A percentile compares a stretch with the other conserved stretches of the same genome.
Evolutionary conservation across 2,113 vertebrate genomes (phyloP).

Genomic region (Sinocyclocheilus rhinocerous): DNA sequence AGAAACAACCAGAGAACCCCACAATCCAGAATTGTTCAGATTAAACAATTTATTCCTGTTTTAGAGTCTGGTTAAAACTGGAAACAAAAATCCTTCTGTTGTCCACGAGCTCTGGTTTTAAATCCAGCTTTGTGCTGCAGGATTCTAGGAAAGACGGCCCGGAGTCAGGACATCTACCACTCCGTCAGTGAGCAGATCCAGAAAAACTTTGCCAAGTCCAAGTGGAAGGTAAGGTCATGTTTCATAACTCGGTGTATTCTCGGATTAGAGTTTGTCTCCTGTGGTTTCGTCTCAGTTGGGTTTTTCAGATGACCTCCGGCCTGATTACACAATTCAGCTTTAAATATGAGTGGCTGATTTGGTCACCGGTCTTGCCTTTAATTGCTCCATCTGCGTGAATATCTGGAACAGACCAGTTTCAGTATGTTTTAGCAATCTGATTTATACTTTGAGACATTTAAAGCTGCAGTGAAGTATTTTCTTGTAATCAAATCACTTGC

Average conservation of each 20-base stretch:
- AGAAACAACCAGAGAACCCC: not conserved
- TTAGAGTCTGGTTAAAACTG: not conserved
- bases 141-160: slow-evolving; percentile 93
- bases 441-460: not conserved
- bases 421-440: not conserved
- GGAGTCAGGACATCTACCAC: slow-evolving; percentile 91
- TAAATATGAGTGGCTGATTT: slow-evolving; percentile 17
- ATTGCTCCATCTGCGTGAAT: not conserved
- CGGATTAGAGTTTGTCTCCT: slow-evolving; percentile 29
- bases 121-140: slow-evolving; percentile 70
- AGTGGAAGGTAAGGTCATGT: slow-evolving; percentile 85
- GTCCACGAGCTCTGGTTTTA: not conserved
- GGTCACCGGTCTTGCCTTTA: not conserved
- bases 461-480: not conserved
- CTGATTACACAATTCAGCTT: slow-evolving; percentile 60
- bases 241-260: slow-evolving; percentile 27
- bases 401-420: slow-evolving; percentile 20
- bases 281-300: slow-evolving; percentile 5
- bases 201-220: slow-evolving; percentile 96
- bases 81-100: slow-evolving; percentile 1
- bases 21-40: not conserved
- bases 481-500: not conserved
- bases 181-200: slow-evolving; percentile 95
- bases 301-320: slow-evolving; percentile 49
- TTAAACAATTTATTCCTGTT: slow-evolving; percentile 1